Evolutionary conservation across 2,113 vertebrate genomes (phyloP).

Genomic region (Nothobranchius kuhntae): DNA sequence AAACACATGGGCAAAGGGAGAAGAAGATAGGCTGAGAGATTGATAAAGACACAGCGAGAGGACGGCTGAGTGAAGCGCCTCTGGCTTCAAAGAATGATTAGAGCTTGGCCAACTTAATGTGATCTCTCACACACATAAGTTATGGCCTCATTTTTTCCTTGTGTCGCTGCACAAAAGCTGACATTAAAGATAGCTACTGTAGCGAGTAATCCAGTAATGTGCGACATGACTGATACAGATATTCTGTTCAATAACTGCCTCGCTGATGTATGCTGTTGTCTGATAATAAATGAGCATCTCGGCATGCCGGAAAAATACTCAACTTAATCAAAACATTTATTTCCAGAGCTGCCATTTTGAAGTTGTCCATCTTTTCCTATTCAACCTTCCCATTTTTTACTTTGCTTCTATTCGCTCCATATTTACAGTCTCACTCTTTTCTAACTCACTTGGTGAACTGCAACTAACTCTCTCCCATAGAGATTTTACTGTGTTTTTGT

Average conservation of each 20-base stretch:
- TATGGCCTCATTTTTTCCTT: constrained; percentile 40
- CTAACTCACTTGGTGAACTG: constrained; percentile 24
- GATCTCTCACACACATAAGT: constrained; percentile 56
- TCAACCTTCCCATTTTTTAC: constrained; percentile 15
- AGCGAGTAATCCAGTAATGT: constrained; percentile 50
- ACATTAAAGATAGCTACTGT: constrained; percentile 52
- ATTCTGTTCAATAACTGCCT: constrained; percentile 39
- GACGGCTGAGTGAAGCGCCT: constrained; percentile 46
- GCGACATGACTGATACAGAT: constrained; percentile 21
- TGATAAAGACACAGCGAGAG: constrained; percentile 26
- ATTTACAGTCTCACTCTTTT: background rate
- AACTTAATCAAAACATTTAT: constrained; percentile 15
- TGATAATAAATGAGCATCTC: constrained; percentile 19
- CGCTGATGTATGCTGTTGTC: constrained; percentile 33
- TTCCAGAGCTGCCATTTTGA: constrained; percentile 20
- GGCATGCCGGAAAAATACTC: background rate
- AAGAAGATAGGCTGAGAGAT: constrained; percentile 7
- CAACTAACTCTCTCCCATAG: constrained; percentile 24
- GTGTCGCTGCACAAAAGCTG: constrained; percentile 46
- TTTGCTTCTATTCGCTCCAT: constrained; percentile 46
- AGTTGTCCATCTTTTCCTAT: constrained; percentile 17
- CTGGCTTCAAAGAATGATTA: constrained; percentile 63
- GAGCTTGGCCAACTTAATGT: constrained; percentile 55
- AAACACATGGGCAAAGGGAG: constrained; percentile 37
- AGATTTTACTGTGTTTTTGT: constrained; percentile 20